phyloP scores from a whole-genome alignment of 1,140 invertebrate species.

The Drosophila bocqueti region DNA sequence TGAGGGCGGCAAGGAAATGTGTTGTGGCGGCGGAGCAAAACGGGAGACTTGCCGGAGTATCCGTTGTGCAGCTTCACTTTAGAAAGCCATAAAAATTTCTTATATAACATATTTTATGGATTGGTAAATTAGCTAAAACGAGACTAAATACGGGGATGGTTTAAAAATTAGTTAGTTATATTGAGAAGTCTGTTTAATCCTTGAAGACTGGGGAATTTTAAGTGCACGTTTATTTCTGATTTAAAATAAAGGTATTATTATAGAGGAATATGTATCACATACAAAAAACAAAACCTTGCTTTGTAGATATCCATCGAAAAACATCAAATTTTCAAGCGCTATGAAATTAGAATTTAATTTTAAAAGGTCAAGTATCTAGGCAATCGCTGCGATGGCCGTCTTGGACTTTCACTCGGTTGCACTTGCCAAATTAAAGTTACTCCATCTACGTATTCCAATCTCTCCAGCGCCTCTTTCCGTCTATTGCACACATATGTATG shows the following conservation, averaged over 20 bases:
- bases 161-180: no score
- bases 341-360: neutral
- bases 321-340: no score
- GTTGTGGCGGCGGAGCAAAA: no score
- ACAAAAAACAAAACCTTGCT: no score
- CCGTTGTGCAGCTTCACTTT: slow-evolving; percentile 12
- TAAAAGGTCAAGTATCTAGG: slow-evolving; percentile 2
- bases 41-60: neutral
- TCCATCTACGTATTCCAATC: neutral
- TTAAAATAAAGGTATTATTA: neutral
- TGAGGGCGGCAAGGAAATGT: slow-evolving; percentile 4
- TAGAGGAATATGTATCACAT: no score
- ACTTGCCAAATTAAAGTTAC: slow-evolving; percentile 49
- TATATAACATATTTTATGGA: slow-evolving; percentile 20
- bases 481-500: slow-evolving; percentile 57
- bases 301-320: neutral
- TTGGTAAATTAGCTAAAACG: slow-evolving; percentile 3
- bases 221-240: neutral
- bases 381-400: slow-evolving; percentile 7
- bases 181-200: no score
- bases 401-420: slow-evolving; percentile 43
- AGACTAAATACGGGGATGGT: neutral
- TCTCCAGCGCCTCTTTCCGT: neutral
- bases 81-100: slow-evolving; percentile 51
- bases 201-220: neutral